Conservation (phyloP, 2,888 invertebrate species). For the Dioctria linearis region DNA sequence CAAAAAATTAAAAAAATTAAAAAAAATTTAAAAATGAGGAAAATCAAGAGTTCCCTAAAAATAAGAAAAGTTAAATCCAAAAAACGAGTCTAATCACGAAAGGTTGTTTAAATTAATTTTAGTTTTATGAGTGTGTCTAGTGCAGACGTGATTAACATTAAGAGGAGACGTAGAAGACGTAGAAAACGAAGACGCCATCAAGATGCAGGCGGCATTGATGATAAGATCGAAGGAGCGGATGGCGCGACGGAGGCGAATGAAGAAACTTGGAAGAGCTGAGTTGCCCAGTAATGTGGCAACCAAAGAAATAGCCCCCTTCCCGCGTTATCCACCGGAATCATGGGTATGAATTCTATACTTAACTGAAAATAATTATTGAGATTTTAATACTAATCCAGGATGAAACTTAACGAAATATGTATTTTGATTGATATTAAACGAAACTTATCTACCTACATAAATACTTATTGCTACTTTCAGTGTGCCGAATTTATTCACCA, state of each 20-base stretch:
- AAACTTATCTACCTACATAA: neutral
- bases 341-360: conserved; percentile 72
- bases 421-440: neutral
- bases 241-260: conserved; percentile 83
- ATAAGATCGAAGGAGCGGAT: conserved; percentile 92
- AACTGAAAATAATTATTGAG: too few species aligned
- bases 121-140: conserved; percentile 62
- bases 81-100: conserved; percentile 13
- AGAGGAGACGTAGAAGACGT: conserved; percentile 63
- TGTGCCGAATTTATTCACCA: neutral
- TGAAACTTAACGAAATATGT: conserved; percentile 3
- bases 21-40: conserved; percentile 34
- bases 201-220: conserved; percentile 95
- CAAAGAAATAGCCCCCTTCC: conserved; percentile 88
- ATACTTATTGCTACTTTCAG: neutral
- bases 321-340: conserved; percentile 87
- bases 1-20: conserved; percentile 4
- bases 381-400: too few species aligned
- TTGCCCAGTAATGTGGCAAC: conserved; percentile 91
- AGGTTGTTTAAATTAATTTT: conserved; percentile 1
- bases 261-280: conserved; percentile 82
- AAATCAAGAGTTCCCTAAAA: conserved; percentile 30
- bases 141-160: conserved; percentile 64
- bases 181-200: conserved; percentile 66
- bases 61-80: conserved; percentile 18